Conservation (phyloP, 53 echinoderm and acorn worm genomes). For the Astropecten irregularis region DNA sequence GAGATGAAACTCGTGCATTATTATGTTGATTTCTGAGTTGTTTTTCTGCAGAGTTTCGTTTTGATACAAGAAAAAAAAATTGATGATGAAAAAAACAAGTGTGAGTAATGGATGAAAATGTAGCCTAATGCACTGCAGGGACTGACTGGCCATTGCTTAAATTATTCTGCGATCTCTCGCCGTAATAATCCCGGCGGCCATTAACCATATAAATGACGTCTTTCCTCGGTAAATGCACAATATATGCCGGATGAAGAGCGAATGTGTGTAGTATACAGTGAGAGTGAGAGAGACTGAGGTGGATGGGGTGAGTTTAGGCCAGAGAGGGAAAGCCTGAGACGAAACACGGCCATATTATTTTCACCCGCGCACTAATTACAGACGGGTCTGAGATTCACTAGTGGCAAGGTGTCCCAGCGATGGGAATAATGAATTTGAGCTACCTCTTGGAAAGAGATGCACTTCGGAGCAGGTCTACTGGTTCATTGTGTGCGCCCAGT, state of each 20-base stretch:
- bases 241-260: background rate
- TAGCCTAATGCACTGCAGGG: background rate
- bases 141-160: background rate
- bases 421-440: conserved; percentile 29
- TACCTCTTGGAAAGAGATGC: conserved; percentile 2
- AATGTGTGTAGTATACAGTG: background rate
- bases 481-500: conserved; percentile 7
- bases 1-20: too few relatives aligned
- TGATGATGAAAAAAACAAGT: too few relatives aligned
- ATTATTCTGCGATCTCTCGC: conserved; percentile 7
- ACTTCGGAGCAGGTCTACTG: background rate
- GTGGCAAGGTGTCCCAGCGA: background rate
- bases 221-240: conserved; percentile 19
- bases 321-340: too few relatives aligned
- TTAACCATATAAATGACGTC: conserved; percentile 30
- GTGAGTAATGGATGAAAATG: background rate
- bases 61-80: too few relatives aligned
- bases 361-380: conserved; percentile 8
- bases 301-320: too few relatives aligned
- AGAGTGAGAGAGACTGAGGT: too few relatives aligned
- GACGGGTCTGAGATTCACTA: conserved; percentile 5
- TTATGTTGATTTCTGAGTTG: too few relatives aligned
- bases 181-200: conserved; percentile 31
- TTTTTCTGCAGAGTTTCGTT: too few relatives aligned
- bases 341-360: conserved; percentile 16